Conservation (phyloP, 2,113 vertebrate genomes). For the Thalassarche chlororhynchos region DNA sequence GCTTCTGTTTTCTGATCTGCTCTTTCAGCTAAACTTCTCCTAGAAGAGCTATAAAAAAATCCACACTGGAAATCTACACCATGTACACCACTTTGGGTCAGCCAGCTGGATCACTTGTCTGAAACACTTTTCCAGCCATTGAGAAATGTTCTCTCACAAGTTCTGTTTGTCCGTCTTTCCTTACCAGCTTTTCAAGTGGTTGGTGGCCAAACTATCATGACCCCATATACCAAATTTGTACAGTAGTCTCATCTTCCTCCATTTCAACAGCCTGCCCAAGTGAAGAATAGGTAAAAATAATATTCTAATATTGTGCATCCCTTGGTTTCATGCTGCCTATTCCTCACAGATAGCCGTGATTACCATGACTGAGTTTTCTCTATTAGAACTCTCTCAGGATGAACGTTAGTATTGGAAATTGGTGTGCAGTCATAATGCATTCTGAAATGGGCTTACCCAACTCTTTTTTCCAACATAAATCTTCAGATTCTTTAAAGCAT, state of each 20-base stretch:
- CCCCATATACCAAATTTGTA: not conserved
- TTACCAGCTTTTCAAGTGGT: not conserved
- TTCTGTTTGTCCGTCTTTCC: not conserved
- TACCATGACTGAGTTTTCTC: not conserved
- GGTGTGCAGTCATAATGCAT: not conserved
- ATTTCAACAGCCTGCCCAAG: not conserved
- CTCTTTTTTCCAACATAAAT: not conserved
- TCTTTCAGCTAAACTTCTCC: slow-evolving; percentile 16
- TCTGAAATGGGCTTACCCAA: not conserved
- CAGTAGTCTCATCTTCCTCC: not conserved
- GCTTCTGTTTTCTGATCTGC: slow-evolving; percentile 50
- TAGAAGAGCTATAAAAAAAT: slow-evolving; percentile 46
- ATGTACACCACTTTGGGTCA: not conserved
- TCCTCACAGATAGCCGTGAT: not conserved
- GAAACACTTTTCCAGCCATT: not conserved
- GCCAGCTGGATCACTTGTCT: slow-evolving; percentile 27
- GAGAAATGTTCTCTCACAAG: not conserved
- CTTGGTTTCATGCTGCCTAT: not conserved
- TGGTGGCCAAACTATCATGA: not conserved
- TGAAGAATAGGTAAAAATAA: not conserved
- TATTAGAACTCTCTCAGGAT: not conserved
- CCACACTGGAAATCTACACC: slow-evolving; percentile 11
- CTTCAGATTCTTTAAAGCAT: not conserved
- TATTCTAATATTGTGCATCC: not conserved
- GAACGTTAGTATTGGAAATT: not conserved